Conservation (phyloP, 2,888 invertebrate species). For the Ichneumoninae sp. region DNA sequence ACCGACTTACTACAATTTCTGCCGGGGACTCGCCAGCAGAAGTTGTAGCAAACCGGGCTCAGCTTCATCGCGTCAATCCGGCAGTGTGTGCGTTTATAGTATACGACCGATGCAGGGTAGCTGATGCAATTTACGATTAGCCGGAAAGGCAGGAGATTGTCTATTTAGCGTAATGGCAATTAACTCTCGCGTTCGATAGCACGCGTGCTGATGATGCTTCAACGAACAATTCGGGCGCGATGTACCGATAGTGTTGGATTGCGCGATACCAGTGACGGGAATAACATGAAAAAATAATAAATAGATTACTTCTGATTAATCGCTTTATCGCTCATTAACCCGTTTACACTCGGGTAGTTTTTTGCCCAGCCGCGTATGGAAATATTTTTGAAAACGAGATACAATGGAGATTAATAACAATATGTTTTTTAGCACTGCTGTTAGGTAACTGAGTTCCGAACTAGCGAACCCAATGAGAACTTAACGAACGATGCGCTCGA, state of each 20-base stretch:
- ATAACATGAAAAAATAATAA: background rate
- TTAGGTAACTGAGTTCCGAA: too few relatives aligned
- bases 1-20: conserved; percentile 5
- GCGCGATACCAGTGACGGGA: background rate
- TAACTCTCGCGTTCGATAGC: conserved; percentile 55
- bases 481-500: too few relatives aligned
- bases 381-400: background rate
- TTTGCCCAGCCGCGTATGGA: background rate
- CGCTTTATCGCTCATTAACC: background rate
- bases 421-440: background rate
- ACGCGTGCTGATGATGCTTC: conserved; percentile 26
- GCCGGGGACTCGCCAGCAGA: background rate
- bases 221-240: background rate
- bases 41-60: background rate
- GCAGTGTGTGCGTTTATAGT: background rate
- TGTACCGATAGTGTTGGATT: conserved; percentile 10
- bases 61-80: background rate
- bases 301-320: background rate
- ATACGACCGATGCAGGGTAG: conserved; percentile 24
- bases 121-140: conserved; percentile 65
- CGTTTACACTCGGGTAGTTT: background rate
- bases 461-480: too few relatives aligned
- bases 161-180: conserved; percentile 65
- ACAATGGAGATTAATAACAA: background rate
- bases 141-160: conserved; percentile 66